Evolutionary conservation across 2,113 vertebrate genomes (phyloP), one percentile per base, ranked within the genome.

Genomic region (Erinaceus europaeus): DNA sequence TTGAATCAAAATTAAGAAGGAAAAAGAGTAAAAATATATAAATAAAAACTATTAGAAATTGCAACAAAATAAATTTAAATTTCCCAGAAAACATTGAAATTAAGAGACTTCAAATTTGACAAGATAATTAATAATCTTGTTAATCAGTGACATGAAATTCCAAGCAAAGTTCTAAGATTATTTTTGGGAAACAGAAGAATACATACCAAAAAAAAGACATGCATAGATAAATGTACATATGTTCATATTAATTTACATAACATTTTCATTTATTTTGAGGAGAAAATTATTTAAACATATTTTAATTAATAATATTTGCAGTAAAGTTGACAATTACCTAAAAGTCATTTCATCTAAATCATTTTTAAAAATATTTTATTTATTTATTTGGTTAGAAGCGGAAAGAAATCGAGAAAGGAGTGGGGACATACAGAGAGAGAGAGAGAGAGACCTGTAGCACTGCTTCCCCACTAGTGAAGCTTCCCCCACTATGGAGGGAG

Each of bases 291-390:
- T n/a, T n/a, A n/a, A n/a, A n/a, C n/a, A n/a, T n/a, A n/a, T n/a
- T n/a, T n/a, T n/a, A n/a, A n/a, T n/a, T 79, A 78, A 20, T 38
- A 71, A 76, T 38, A 32, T 46, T 50, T 74, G 23, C 62, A 89
- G 64, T 55, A 67, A 84, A n/a, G 13, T 76, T 85, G 42, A 55
- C 23, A 74, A 50, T 55, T 3, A 48, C 40, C 7, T 27, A 76
- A 46, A 65, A 77, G 23, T 76, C 53, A 69, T 76, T 86, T 48
- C n/a, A 55, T 57, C 88, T 84, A 53, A 88, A 64, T 76, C 13
- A 4, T 10, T 40, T 76, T 64, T n/a, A n/a, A n/a, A n/a, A n/a
- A n/a, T n/a, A n/a, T n/a, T n/a, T n/a, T n/a, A n/a, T n/a, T n/a
- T n/a, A n/a, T n/a, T n/a, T n/a, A n/a, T n/a, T n/a, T n/a, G n/a